phyloP scores from a whole-genome alignment of 2,113 vertebrate species.

The Nematolebias whitei region DNA sequence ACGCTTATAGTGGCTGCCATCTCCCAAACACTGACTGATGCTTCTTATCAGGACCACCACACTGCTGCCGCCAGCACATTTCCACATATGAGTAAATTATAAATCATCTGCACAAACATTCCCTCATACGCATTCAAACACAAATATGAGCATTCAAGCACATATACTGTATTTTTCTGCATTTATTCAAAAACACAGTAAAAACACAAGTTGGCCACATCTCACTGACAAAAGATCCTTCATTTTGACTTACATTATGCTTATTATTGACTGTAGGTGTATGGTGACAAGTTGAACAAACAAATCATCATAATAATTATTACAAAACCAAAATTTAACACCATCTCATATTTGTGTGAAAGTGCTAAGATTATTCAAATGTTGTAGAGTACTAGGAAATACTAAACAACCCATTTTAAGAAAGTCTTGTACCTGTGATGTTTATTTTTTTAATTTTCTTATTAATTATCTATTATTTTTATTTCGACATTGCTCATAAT shows the following conservation, averaged over 20 bases:
- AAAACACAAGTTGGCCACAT: not conserved
- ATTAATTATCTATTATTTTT: constrained; percentile 41
- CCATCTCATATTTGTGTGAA: constrained; percentile 1
- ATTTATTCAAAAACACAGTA: not conserved
- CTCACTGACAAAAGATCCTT: not conserved
- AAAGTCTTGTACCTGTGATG: constrained; percentile 26
- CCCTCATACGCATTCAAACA: constrained; percentile 26
- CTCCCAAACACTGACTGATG: constrained; percentile 67
- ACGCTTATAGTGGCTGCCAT: constrained; percentile 73
- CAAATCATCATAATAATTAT: not conserved
- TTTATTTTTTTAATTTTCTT: constrained; percentile 40
- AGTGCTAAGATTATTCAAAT: constrained; percentile 13
- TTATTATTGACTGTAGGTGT: too few species aligned
- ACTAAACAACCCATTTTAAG: constrained; percentile 13
- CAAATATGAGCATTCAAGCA: constrained; percentile 14
- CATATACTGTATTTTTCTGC: not conserved
- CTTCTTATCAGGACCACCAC: constrained; percentile 78
- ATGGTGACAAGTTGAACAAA: not conserved
- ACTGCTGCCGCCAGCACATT: constrained; percentile 72
- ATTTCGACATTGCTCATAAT: constrained; percentile 42
- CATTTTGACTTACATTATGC: not conserved
- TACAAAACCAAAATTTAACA: not conserved
- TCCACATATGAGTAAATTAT: constrained; percentile 60
- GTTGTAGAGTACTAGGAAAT: constrained; percentile 22
- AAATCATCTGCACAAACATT: constrained; percentile 52